Conservation (phyloP, 30 jellyfish, hydroid and myxozoan genomes). For the Haliclystus octoradiatus region DNA sequence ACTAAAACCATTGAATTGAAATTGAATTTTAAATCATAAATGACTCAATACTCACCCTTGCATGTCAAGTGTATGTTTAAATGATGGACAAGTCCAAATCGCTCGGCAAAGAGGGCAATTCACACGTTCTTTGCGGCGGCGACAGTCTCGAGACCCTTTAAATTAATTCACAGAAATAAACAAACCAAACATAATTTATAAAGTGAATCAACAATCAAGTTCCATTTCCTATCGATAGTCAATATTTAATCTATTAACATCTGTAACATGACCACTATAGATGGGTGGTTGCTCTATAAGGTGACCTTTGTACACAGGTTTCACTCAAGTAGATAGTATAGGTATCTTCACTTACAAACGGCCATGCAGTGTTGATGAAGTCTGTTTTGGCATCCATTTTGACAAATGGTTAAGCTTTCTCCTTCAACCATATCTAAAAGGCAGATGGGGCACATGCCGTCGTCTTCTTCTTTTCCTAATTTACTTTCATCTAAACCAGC, state of each 20-base stretch:
- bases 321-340: too few relatives aligned
- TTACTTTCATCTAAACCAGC: background rate
- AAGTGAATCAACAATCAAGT: too few relatives aligned
- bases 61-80: background rate
- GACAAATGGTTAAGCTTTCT: slow-evolving; percentile 92
- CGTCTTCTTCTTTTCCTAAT: slow-evolving; percentile 59
- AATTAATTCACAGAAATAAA: too few relatives aligned
- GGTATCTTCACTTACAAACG: slow-evolving; percentile 88
- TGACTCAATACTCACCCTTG: background rate
- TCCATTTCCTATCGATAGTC: too few relatives aligned
- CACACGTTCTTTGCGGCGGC: slow-evolving; percentile 77
- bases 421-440: slow-evolving; percentile 95
- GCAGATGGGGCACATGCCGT: slow-evolving; percentile 89
- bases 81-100: slow-evolving; percentile 53
- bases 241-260: too few relatives aligned
- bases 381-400: slow-evolving; percentile 83
- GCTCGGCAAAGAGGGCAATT: slow-evolving; percentile 93
- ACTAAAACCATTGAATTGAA: too few relatives aligned
- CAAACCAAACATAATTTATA: too few relatives aligned
- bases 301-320: too few relatives aligned
- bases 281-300: too few relatives aligned
- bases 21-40: too few relatives aligned
- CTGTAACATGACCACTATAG: too few relatives aligned
- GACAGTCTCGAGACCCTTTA: slow-evolving; percentile 93
- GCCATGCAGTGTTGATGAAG: slow-evolving; percentile 99